phyloP scores from a whole-genome alignment of 2,113 vertebrate species.

The Gymnobelideus leadbeateri region DNA sequence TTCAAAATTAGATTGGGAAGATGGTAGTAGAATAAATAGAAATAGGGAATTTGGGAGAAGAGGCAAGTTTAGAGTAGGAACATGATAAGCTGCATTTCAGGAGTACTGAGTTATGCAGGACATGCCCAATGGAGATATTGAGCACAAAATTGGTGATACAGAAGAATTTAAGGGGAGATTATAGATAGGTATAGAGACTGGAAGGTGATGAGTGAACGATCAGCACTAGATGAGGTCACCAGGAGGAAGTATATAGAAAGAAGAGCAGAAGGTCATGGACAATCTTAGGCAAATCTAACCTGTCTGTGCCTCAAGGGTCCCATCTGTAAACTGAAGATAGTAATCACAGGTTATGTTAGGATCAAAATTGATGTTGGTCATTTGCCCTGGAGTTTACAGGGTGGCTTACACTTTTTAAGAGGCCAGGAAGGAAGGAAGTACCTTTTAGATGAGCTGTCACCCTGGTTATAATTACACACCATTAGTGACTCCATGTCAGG shows the following conservation, averaged over 20 bases:
- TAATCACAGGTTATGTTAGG: not conserved
- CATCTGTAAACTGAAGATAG: not conserved
- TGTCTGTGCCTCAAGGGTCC: not conserved
- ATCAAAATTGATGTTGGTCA: not conserved
- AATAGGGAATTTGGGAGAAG: not conserved
- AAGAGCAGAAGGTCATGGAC: not conserved
- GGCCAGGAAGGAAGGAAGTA: not conserved
- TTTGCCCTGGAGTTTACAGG: not conserved
- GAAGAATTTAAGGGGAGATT: not conserved
- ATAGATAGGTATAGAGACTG: not conserved
- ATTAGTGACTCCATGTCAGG: not conserved
- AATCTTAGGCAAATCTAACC: not conserved
- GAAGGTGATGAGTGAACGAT: not conserved
- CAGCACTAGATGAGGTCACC: not conserved
- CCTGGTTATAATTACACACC: not conserved
- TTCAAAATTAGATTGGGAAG: not conserved
- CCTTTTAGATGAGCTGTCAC: not conserved
- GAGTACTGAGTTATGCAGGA: not conserved
- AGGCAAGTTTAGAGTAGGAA: not conserved
- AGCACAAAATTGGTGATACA: not conserved
- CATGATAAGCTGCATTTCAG: not conserved
- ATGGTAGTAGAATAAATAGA: not conserved
- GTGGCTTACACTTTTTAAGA: not conserved
- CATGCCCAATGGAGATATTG: not conserved
- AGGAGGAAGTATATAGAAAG: not conserved